Conservation (phyloP, 37 sponge, comb jelly and placozoan species). For the Amphimedon queenslandica region DNA sequence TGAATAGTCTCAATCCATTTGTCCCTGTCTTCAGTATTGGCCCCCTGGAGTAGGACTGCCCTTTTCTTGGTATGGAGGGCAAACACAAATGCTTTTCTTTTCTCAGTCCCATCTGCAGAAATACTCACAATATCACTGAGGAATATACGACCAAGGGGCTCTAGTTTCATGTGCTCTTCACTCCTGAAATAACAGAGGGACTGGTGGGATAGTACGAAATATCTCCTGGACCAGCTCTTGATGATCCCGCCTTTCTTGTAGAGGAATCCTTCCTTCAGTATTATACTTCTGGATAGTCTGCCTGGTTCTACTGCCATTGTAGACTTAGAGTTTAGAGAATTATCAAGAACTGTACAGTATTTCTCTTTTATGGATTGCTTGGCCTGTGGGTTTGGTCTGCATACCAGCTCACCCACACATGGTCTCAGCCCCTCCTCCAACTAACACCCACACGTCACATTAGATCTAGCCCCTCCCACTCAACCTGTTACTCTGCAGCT, state of each 20-base stretch:
- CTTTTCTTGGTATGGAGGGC: constrained; percentile 50
- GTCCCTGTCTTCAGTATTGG: constrained; percentile 38
- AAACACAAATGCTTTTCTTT: constrained; percentile 48
- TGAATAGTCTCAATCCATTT: constrained; percentile 47
- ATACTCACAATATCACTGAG: constrained; percentile 54
- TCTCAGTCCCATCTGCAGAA: constrained; percentile 26
- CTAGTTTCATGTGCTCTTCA: constrained; percentile 13
- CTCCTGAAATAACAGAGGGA: constrained; percentile 57
- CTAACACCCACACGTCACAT: too few species aligned
- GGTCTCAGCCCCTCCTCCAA: too few species aligned
- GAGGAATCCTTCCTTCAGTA: constrained; percentile 68
- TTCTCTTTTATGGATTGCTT: too few species aligned
- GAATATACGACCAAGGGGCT: constrained; percentile 60
- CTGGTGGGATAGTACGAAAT: constrained; percentile 68
- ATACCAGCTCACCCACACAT: too few species aligned
- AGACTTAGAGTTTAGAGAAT: too few species aligned
- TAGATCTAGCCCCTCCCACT: too few species aligned
- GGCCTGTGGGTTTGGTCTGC: too few species aligned
- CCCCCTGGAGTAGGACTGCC: constrained; percentile 43
- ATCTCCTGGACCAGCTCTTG: constrained; percentile 61
- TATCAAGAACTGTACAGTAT: too few species aligned
- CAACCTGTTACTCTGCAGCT: too few species aligned
- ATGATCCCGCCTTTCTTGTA: constrained; percentile 70
- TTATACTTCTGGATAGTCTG: constrained; percentile 3
- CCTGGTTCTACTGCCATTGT: constrained; percentile 9